A percentile compares a stretch with the other conserved stretches of the same genome.
phyloP scores from a whole-genome alignment of 2,888 invertebrate genomes.

The Pyrrhosoma nymphula region DNA sequence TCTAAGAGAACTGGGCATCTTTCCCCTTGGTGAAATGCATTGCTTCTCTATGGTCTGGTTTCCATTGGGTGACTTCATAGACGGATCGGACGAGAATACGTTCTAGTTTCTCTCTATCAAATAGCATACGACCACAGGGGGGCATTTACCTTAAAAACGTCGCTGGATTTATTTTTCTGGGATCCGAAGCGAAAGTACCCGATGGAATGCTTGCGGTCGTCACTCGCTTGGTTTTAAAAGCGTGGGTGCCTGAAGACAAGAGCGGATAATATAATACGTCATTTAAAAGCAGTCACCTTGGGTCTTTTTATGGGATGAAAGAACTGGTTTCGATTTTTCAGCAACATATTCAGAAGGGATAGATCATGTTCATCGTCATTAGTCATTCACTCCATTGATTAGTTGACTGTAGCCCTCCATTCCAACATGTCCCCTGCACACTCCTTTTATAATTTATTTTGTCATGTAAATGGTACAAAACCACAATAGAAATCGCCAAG shows the following conservation, averaged over 20 bases:
- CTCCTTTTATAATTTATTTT: too few relatives aligned
- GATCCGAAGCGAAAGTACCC: not conserved
- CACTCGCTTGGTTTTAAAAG: not conserved
- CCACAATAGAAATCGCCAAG: too few relatives aligned
- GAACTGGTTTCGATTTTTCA: not conserved
- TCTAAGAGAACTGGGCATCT: not conserved
- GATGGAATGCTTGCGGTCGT: not conserved
- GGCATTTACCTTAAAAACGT: not conserved
- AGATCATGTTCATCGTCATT: too few relatives aligned
- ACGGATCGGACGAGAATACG: not conserved
- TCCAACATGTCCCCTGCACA: too few relatives aligned
- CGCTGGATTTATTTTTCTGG: not conserved
- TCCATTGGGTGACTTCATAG: conserved; percentile 7
- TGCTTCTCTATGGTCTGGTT: not conserved
- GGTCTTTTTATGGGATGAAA: not conserved
- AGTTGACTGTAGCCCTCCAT: too few relatives aligned
- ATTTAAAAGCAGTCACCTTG: not conserved
- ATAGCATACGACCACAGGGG: not conserved
- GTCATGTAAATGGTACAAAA: too few relatives aligned
- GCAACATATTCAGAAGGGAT: too few relatives aligned
- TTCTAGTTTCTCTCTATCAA: conserved; percentile 5
- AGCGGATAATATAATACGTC: not conserved
- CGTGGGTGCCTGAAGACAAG: not conserved
- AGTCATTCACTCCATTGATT: too few relatives aligned
- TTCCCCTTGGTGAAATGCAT: not conserved